Base-by-base conservation (phyloP, 2,113 vertebrate genomes). In the Zosterops lateralis region DNA sequence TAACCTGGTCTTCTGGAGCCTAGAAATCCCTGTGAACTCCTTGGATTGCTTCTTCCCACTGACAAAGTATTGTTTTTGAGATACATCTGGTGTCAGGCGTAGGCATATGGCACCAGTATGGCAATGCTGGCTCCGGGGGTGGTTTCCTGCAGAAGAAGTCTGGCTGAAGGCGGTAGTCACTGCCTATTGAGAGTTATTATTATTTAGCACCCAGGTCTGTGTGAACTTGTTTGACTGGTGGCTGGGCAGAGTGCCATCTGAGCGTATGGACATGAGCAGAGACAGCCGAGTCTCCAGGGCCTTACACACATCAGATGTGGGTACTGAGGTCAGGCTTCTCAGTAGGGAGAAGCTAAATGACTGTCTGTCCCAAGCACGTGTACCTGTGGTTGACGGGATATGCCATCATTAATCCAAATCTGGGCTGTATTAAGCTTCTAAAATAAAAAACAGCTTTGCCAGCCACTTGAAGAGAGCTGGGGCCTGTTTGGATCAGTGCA, bases 101-200 rank as follows among this genome's bases (percentile, higher is more conserved):
- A 73, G 95, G 92, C 97, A 97, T 97, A 95, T 97, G 97, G 97
- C 95, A 95, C 89, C 96, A 96, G 97, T 95, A 96, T 94, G 96
- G 65, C 80, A 92, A 17, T 12, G 8, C 88, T 90, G 75, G 93
- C 93, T 93, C 89, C 4, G 17, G 94, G 92, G 94, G 96, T 56
- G 65, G 56, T 90, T 90, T 97, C 96, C 89, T 96, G 88, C 90
- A 96, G 77, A 92, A 96, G 89, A 96, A 58, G 72, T 87, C 94
- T 94, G 44, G 47, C 96, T 93, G 84, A 85, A 90, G 54, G 85
- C 91, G 94, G 92, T 87, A 92, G 93, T 92, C 25, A 3, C 64
- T 82, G 79, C 92, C 67, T 90, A 25, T 89, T 87, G 93, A 92
- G 87, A 91, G 65, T 96, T 93, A 64, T 94, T 93, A 78, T 81